Conservation (phyloP, 2,797 vertebrate species). For the Centropyge bicolor region DNA sequence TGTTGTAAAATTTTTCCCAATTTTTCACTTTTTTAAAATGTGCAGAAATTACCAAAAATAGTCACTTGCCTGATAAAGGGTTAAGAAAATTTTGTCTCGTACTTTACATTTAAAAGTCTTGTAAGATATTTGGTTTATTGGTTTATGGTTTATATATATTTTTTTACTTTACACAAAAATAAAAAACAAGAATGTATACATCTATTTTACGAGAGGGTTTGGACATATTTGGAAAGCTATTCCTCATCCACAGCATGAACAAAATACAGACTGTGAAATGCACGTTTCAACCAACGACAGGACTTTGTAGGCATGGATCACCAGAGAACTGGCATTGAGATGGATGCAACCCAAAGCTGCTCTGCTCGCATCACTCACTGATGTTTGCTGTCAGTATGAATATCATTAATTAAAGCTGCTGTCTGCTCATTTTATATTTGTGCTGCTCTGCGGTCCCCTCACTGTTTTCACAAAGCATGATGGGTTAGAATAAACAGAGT, state of each 20-base stretch:
- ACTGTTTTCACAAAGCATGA: conserved; percentile 34
- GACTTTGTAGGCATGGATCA: not conserved
- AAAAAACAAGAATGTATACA: not conserved
- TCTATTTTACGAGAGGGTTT: conserved; percentile 4
- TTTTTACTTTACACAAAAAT: too few species aligned
- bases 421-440: conserved; percentile 18
- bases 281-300: not conserved
- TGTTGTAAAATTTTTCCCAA: too few species aligned
- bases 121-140: too few species aligned
- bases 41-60: too few species aligned
- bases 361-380: conserved; percentile 11
- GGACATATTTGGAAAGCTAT: conserved; percentile 7
- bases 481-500: not conserved
- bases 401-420: conserved; percentile 41
- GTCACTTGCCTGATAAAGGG: too few species aligned
- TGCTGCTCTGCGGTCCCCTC: conserved; percentile 5
- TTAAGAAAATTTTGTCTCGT: not conserved
- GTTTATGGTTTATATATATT: too few species aligned
- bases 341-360: conserved; percentile 5
- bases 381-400: conserved; percentile 27
- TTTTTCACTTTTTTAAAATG: too few species aligned
- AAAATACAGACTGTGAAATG: conserved; percentile 7
- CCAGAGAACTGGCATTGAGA: conserved; percentile 17
- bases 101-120: not conserved
- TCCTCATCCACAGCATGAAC: not conserved